Percentiles rank a stretch among this genome's conserved stretches.
Evolutionary conservation across 2,888 invertebrate species (phyloP).

Genomic region (Phlogophora meticulosa): DNA sequence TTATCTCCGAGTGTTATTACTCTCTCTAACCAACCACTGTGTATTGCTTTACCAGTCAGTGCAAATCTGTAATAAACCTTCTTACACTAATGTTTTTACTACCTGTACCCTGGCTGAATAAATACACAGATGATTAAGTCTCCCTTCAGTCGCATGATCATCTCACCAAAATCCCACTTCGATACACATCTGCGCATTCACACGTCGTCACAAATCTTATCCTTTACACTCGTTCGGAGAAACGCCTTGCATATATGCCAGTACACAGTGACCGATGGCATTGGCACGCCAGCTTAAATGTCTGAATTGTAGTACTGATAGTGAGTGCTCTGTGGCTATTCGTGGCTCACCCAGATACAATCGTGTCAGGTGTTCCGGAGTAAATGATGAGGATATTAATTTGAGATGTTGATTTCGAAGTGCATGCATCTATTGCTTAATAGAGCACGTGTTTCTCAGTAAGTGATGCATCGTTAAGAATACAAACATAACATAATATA

Average conservation of each 20-base stretch:
- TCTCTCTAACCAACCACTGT: no score
- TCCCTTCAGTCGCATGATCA: not conserved
- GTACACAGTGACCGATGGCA: conserved; percentile 70
- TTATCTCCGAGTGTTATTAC: no score
- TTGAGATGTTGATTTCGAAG: conserved; percentile 30
- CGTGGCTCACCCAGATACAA: conserved; percentile 54
- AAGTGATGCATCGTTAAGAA: conserved; percentile 14
- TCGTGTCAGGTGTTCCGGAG: conserved; percentile 42
- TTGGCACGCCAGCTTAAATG: conserved; percentile 72
- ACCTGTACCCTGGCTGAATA: no score
- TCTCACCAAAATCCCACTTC: not conserved
- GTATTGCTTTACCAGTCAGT: no score
- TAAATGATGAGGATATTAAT: conserved; percentile 47
- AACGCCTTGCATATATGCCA: conserved; percentile 35
- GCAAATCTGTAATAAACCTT: no score
- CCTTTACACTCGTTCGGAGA: conserved; percentile 49
- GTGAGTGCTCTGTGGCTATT: conserved; percentile 45
- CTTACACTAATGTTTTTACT: no score
- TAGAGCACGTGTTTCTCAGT: conserved; percentile 26
- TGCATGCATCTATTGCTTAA: conserved; percentile 28
- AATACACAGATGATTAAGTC: no score
- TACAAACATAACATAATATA: conserved; percentile 8
- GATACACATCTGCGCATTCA: not conserved
- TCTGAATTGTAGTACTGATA: conserved; percentile 57
- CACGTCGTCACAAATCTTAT: conserved; percentile 25